These are phyloP conservation scores for Fratercula arctica DNA, from an alignment of 2,797 vertebrate species.

Conservation along the genomic window DNA sequence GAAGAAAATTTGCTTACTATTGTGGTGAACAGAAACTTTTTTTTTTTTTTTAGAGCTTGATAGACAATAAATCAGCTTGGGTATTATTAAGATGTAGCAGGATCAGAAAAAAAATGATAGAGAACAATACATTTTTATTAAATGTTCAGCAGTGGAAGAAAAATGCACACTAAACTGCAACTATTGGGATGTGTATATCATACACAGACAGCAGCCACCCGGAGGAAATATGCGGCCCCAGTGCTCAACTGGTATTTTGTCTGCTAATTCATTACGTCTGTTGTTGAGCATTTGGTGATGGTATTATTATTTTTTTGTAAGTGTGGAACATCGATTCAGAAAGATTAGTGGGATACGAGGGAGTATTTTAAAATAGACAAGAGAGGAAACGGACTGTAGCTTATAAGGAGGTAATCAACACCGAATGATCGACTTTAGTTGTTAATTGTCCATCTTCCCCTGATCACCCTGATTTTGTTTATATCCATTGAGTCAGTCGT, in stretches of 20 bases:
- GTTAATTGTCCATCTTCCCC: neutral
- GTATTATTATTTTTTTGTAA: neutral
- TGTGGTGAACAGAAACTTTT: neutral
- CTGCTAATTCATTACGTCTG: neutral
- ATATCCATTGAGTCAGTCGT: neutral
- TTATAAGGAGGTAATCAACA: neutral
- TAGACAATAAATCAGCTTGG: neutral
- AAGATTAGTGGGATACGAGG: neutral
- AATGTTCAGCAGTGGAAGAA: neutral
- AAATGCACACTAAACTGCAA: neutral
- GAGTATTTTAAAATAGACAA: neutral
- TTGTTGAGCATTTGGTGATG: neutral
- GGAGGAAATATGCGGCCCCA: neutral
- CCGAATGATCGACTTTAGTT: fast-evolving
- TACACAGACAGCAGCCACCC: neutral
- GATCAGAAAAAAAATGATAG: neutral
- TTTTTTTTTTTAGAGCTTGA: neutral
- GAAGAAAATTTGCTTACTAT: neutral
- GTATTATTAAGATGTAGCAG: neutral
- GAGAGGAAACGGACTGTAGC: neutral
- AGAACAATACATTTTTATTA: neutral
- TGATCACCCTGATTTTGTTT: neutral
- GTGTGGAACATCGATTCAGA: neutral
- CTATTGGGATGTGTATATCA: neutral
- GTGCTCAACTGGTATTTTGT: neutral